Evolutionary conservation across 1,140 invertebrate genomes (phyloP).

Genomic region (Nasonia vitripennis): DNA sequence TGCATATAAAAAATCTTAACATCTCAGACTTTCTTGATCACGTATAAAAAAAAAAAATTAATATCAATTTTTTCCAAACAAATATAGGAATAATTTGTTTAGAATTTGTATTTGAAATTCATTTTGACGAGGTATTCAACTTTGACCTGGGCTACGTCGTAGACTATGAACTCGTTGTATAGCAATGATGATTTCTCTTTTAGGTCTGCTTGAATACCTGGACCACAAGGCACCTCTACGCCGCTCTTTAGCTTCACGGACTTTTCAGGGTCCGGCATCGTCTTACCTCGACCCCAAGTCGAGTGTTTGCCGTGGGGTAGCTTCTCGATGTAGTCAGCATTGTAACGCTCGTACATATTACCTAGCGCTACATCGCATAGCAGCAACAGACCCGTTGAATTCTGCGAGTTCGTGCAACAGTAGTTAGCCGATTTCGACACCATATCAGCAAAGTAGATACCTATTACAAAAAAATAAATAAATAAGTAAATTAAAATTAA

Average conservation of each 20-base stretch:
- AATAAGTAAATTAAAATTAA: neutral
- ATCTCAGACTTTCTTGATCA: neutral
- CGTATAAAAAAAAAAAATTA: neutral
- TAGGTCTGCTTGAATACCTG: constrained; percentile 68
- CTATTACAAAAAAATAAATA: constrained; percentile 25
- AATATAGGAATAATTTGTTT: constrained; percentile 31
- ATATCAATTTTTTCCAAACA: neutral
- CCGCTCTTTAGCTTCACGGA: constrained; percentile 74
- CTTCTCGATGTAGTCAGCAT: constrained; percentile 86
- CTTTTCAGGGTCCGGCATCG: constrained; percentile 81
- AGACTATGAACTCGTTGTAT: constrained; percentile 95
- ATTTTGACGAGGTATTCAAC: constrained; percentile 86
- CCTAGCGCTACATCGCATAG: constrained; percentile 97
- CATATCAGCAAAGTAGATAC: constrained; percentile 97
- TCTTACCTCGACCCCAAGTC: constrained; percentile 85
- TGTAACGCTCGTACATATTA: constrained; percentile 87
- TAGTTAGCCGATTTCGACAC: constrained; percentile 99
- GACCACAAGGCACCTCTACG: constrained; percentile 86
- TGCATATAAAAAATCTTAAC: neutral
- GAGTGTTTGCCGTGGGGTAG: constrained; percentile 87
- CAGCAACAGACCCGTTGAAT: constrained; percentile 88
- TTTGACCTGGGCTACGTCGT: constrained; percentile 92
- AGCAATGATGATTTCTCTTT: constrained; percentile 77
- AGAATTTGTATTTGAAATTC: constrained; percentile 84
- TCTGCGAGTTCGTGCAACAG: constrained; percentile 85